Percentiles rank a stretch among this genome's conserved stretches.
These are phyloP conservation scores for Sminthurides bifidus DNA, from an alignment of 1,140 invertebrate species.

Conservation along the genomic window DNA sequence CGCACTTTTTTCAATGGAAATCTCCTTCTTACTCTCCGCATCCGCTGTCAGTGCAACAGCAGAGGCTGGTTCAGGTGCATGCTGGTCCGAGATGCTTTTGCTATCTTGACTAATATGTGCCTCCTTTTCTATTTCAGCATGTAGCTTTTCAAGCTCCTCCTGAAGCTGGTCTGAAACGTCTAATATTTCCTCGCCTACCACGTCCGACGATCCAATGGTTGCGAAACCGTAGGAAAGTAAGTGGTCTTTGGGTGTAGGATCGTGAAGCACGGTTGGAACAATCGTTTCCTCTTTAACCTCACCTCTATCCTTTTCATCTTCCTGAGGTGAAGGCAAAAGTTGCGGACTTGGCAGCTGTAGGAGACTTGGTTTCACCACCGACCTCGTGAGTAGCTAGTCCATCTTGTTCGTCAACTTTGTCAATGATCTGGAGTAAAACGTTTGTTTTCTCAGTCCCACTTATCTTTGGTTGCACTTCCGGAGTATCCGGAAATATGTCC, in stretches of 20 bases:
- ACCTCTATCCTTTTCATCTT: not conserved
- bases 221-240: not conserved
- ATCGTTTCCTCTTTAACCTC: not conserved
- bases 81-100: not conserved
- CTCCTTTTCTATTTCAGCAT: not conserved
- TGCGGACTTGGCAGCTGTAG: too few relatives aligned
- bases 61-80: not conserved
- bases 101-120: not conserved
- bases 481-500: constrained; percentile 3
- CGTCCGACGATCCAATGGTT: not conserved
- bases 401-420: constrained; percentile 3
- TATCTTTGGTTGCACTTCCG: not conserved
- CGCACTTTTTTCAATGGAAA: too few relatives aligned
- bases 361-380: not conserved
- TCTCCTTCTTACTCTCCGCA: not conserved
- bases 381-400: not conserved
- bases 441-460: not conserved
- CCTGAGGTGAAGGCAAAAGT: too few relatives aligned
- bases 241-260: not conserved
- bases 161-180: too few relatives aligned
- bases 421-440: constrained; percentile 1
- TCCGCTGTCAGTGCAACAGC: not conserved
- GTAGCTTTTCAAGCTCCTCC: constrained; percentile 1
- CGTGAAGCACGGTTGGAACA: not conserved
- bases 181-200: not conserved